Evolutionary conservation across 2,113 vertebrate species (phyloP).

Genomic region (Brevimyrus niger): DNA sequence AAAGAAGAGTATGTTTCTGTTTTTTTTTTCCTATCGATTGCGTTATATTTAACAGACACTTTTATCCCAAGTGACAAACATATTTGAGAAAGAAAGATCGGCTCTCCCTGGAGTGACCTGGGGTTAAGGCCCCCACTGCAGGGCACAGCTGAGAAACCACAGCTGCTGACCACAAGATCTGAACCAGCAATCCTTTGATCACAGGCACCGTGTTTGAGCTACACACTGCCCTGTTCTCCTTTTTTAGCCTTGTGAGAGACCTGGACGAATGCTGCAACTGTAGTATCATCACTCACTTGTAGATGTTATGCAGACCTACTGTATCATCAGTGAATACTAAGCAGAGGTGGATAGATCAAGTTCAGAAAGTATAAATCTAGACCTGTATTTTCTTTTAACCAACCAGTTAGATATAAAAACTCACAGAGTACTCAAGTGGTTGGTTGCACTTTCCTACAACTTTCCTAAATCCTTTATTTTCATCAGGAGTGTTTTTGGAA

Average conservation of each 20-base stretch:
- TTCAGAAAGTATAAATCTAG: neutral
- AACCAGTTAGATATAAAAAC: neutral
- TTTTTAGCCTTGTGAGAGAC: neutral
- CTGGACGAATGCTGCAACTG: neutral
- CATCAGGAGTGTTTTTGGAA: no score
- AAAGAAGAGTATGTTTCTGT: constrained; percentile 17
- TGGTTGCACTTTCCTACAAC: neutral
- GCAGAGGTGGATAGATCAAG: neutral
- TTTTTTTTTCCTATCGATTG: neutral
- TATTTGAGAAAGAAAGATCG: neutral
- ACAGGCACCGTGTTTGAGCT: neutral
- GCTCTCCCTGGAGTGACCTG: neutral
- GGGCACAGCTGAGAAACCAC: neutral
- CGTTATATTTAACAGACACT: neutral
- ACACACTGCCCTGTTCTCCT: neutral
- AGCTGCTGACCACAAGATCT: neutral
- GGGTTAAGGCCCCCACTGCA: neutral
- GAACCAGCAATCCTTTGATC: neutral
- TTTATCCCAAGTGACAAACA: neutral
- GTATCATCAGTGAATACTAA: neutral
- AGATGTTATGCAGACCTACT: neutral
- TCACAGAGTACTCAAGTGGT: neutral
- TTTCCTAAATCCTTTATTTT: no score
- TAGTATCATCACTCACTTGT: neutral
- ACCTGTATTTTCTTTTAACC: neutral